Base-by-base conservation (phyloP, 2,888 invertebrate genomes). In the Heliconius aoede region DNA sequence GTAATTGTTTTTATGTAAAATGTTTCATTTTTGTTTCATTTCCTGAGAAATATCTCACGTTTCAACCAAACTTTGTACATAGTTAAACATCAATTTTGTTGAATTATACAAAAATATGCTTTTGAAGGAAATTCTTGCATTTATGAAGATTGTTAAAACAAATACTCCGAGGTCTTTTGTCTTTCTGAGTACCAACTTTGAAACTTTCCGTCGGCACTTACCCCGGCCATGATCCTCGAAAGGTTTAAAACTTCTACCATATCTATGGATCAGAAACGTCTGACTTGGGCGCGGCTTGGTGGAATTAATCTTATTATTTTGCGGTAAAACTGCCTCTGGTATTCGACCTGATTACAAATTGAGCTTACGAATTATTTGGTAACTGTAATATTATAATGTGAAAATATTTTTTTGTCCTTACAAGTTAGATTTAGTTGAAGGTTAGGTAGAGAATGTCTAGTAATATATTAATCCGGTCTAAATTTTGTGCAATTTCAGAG, bases 161-260 rank as follows among this genome's bases (percentile, higher is more conserved):
- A 79, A 68, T 73, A 78, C 74, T 51, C 72, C 46, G 55, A 72
- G 61, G 73, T 68, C 78, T 79, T 79, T 77, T 76, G 79, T 79
- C 72, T 78, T 74, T 64, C 68, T 67, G 51, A 61, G 64, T 71
- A 74, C 64, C 61, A 72, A 72, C 72, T 72, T 72, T 64, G n/a
- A 55, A 76, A 76, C 28, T 76, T 76, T 65, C 55, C 40, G 58
- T 76, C 75, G 75, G 71, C 64, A 76, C 71, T 72, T 58, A 69
- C 71, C 76, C 26, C 73, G 58, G 46, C 72, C 72, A 60, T 72
- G 76, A 78, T 78, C 76, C 74, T 74, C 76, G 72, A 74, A 79
- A 79, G 79, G 79, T 74, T 79, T 79, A 79, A 76, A 79, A 79
- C 78, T 79, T 79, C 69, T 68, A 68, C 78, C 79, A 76, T 79